A percentile compares a stretch with the other conserved stretches of the same genome.
phyloP scores from a whole-genome alignment of 23 tunicate species.

The Styela plicata region DNA sequence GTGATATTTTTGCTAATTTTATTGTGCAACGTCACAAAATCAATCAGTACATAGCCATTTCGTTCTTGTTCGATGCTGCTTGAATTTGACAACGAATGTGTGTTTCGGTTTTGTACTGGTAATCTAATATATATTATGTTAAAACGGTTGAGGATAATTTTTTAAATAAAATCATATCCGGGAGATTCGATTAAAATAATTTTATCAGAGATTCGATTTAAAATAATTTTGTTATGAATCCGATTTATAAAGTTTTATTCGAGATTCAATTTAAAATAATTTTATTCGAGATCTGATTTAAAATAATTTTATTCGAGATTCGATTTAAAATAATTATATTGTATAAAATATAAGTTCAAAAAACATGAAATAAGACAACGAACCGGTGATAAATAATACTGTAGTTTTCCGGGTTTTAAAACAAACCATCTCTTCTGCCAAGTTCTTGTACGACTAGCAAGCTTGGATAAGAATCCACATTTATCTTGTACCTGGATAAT shows the following conservation, averaged over 20 bases:
- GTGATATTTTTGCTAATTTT: no score
- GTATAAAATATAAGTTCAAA: background rate
- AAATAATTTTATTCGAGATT: no score
- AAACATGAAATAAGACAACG: no score
- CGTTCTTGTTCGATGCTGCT: no score
- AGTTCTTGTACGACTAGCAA: slow-evolving; percentile 45
- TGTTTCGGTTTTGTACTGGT: background rate
- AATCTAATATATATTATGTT: background rate
- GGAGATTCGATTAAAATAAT: no score
- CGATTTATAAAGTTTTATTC: background rate
- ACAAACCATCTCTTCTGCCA: slow-evolving; percentile 90
- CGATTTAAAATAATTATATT: background rate
- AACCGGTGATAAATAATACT: slow-evolving; percentile 67
- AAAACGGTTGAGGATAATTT: no score
- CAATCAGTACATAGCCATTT: background rate
- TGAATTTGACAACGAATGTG: no score
- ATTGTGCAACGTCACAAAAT: no score
- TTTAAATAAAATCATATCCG: no score
- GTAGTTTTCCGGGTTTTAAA: slow-evolving; percentile 35
- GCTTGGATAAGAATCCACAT: slow-evolving; percentile 63
- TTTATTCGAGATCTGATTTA: no score
- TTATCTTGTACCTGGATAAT: slow-evolving; percentile 35
- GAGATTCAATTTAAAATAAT: background rate
- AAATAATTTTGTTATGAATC: background rate
- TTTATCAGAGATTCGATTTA: no score